phyloP scores from a whole-genome alignment of 2,888 invertebrate species.

The Polymixis lichenea region DNA sequence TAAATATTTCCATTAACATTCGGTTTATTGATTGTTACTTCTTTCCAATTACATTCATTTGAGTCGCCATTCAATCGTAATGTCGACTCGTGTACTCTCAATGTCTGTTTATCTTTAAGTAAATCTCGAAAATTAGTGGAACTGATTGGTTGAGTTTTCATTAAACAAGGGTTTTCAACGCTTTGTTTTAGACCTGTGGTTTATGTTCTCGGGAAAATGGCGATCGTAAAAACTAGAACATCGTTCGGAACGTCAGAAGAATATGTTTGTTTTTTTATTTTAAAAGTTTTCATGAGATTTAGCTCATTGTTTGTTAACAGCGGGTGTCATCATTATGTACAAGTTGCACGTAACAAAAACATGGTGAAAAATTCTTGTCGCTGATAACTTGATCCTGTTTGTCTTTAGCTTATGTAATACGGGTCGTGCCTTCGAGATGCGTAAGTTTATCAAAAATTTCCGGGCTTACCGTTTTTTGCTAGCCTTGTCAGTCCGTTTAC shows the following conservation, averaged over 20 bases:
- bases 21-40: slow-evolving; percentile 39
- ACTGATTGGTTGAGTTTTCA: slow-evolving; percentile 24
- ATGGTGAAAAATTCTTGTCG: slow-evolving; percentile 1
- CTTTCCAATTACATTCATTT: slow-evolving; percentile 33
- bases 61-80: slow-evolving; percentile 7
- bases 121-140: slow-evolving; percentile 31
- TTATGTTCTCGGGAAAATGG: slow-evolving; percentile 10
- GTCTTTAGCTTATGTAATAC: slow-evolving; percentile 9
- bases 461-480: neutral
- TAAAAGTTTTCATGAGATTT: slow-evolving; percentile 26
- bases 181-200: slow-evolving; percentile 18
- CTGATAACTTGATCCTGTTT: slow-evolving; percentile 9
- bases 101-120: slow-evolving; percentile 36
- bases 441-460: neutral
- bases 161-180: slow-evolving; percentile 7
- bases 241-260: neutral
- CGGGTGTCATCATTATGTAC: slow-evolving; percentile 15
- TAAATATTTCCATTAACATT: slow-evolving; percentile 35
- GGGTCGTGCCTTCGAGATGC: slow-evolving; percentile 9
- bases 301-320: neutral
- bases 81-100: slow-evolving; percentile 7
- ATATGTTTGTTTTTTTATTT: slow-evolving; percentile 17
- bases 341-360: slow-evolving; percentile 19
- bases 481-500: neutral
- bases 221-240: slow-evolving; percentile 16